Conservation (phyloP, 1,140 invertebrate genomes). For the Drosophila busckii region DNA sequence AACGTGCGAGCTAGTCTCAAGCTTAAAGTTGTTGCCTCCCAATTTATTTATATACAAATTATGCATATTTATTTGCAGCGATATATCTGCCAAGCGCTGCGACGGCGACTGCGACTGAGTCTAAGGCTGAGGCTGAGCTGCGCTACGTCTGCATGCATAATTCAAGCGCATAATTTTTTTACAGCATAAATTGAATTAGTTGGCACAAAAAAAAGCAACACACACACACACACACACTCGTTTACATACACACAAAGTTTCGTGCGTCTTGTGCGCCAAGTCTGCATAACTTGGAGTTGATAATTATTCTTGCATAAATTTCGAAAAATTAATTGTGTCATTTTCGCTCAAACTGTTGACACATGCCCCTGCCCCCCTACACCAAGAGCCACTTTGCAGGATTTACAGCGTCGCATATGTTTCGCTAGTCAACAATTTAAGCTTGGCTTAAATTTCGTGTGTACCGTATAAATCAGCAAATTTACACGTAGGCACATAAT, state of each 20-base stretch:
- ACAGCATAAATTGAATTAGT: slow-evolving; percentile 38
- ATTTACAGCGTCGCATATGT: slow-evolving; percentile 18
- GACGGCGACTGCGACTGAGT: no score
- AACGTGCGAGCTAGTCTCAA: no score
- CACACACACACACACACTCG: no score
- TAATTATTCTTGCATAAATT: slow-evolving; percentile 44
- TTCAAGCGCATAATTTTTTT: slow-evolving; percentile 32
- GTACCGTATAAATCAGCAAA: background rate
- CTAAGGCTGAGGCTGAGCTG: slow-evolving; percentile 28
- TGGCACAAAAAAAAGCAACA: no score
- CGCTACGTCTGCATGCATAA: slow-evolving; percentile 42
- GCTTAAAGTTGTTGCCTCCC: no score
- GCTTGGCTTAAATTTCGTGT: slow-evolving; percentile 35
- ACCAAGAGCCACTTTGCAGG: background rate
- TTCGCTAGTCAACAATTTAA: slow-evolving; percentile 37
- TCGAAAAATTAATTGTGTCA: slow-evolving; percentile 37
- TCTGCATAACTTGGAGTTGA: no score
- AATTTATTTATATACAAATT: no score
- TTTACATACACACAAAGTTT: no score
- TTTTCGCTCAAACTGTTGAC: slow-evolving; percentile 31
- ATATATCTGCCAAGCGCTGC: no score
- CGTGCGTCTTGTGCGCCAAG: no score
- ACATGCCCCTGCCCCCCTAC: background rate
- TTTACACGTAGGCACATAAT: slow-evolving; percentile 4
- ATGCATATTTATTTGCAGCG: no score